Evolutionary conservation across 2,113 vertebrate species (phyloP).

Genomic region (Gobius niger): DNA sequence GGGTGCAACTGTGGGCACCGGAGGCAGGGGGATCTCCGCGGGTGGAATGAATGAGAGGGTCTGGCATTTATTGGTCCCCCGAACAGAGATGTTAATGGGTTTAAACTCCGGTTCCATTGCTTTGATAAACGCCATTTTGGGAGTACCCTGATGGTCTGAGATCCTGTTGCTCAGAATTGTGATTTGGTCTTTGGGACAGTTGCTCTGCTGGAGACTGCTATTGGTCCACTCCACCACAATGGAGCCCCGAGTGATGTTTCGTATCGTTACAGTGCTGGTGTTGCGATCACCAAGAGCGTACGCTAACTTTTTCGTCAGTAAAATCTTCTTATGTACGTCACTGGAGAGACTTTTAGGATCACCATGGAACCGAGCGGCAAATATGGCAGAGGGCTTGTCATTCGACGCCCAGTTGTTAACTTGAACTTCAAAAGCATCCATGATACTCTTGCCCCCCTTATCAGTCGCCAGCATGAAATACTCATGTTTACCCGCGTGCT

Average conservation of each 20-base stretch:
- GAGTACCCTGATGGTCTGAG: conserved; percentile 81
- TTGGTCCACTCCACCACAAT: conserved; percentile 95
- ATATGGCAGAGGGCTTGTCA: conserved; percentile 85
- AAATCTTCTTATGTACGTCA: conserved; percentile 89
- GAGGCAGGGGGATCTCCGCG: conserved; percentile 57
- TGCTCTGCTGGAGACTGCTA: conserved; percentile 85
- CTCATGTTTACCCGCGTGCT: conserved; percentile 86
- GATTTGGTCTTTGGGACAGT: conserved; percentile 90
- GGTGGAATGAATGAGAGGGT: conserved; percentile 84
- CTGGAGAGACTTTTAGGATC: conserved; percentile 80
- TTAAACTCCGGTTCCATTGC: conserved; percentile 91
- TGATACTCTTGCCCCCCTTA: conserved; percentile 87
- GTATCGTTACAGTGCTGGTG: conserved; percentile 88
- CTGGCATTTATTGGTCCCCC: conserved; percentile 85
- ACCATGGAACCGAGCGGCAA: conserved; percentile 86
- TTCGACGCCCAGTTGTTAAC: conserved; percentile 84
- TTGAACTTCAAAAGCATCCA: conserved; percentile 91
- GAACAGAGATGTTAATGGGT: conserved; percentile 82
- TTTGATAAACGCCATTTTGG: conserved; percentile 78
- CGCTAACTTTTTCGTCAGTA: conserved; percentile 90
- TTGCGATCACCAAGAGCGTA: conserved; percentile 90
- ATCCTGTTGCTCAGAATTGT: conserved; percentile 82
- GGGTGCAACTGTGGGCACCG: conserved; percentile 66
- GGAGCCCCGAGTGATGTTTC: conserved; percentile 86
- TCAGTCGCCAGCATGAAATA: conserved; percentile 94